These are phyloP conservation scores for Morelia viridis DNA, from an alignment of 2,797 vertebrate species.

Conservation along the genomic window DNA sequence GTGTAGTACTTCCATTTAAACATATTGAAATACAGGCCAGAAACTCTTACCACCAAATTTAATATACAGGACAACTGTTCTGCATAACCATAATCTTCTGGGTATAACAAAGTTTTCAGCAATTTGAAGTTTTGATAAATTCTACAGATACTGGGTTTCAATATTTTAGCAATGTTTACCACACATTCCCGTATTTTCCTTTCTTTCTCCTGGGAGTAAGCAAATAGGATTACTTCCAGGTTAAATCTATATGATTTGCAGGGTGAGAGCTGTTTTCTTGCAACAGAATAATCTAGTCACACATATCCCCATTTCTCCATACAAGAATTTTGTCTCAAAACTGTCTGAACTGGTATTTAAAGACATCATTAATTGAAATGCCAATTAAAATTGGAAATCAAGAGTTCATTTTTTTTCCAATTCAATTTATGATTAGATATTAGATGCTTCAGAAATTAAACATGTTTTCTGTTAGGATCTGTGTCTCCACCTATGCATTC, in stretches of 20 bases:
- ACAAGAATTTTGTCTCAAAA: not conserved
- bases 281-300: not conserved
- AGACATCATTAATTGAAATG: not conserved
- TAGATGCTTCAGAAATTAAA: not conserved
- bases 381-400: not conserved
- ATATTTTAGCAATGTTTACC: not conserved
- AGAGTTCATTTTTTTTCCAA: not conserved
- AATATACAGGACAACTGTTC: not conserved
- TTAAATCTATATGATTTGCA: not conserved
- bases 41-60: not conserved
- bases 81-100: not conserved
- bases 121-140: not conserved
- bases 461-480: not conserved
- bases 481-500: not conserved
- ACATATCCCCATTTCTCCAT: not conserved
- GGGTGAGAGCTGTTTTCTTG: not conserved
- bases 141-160: not conserved
- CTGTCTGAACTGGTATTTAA: not conserved
- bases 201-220: not conserved
- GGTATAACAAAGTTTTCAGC: no score
- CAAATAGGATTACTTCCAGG: not conserved
- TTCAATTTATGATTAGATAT: not conserved
- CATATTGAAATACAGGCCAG: not conserved
- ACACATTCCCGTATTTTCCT: not conserved
- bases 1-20: not conserved